Evolutionary conservation across 2,113 vertebrate species (phyloP).

Genomic region (Phodopus roborovskii): DNA sequence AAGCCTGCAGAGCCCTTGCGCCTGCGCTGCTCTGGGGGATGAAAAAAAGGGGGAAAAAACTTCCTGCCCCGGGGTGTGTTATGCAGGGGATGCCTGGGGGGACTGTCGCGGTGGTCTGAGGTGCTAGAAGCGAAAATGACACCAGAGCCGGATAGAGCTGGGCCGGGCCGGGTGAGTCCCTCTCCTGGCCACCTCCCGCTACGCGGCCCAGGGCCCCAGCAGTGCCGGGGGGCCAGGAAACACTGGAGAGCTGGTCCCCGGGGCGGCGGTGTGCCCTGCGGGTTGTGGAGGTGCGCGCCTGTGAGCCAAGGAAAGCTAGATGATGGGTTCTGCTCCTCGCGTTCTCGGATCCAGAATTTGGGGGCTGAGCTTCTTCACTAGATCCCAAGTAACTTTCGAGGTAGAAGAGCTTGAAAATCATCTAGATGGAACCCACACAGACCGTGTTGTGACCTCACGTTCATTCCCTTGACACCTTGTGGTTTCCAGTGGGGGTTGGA

Average conservation of each 20-base stretch:
- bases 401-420: constrained; percentile 59
- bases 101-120: background rate
- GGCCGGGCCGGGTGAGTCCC: constrained; percentile 47
- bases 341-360: constrained; percentile 45
- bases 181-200: constrained; percentile 61
- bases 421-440: constrained; percentile 22
- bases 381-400: constrained; percentile 81
- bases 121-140: background rate
- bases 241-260: constrained; percentile 7
- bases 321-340: background rate
- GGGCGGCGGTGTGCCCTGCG: background rate
- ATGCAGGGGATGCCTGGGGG: background rate
- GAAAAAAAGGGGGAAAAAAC: constrained; percentile 61
- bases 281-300: constrained; percentile 25
- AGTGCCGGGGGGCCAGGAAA: constrained; percentile 55
- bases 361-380: constrained; percentile 50
- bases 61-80: constrained; percentile 72
- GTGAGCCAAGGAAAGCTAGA: constrained; percentile 40
- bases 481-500: constrained; percentile 6
- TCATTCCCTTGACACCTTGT: constrained; percentile 23
- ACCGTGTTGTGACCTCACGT: background rate
- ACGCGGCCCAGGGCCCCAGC: constrained; percentile 62
- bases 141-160: background rate
- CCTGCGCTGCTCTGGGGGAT: constrained; percentile 69
- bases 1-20: constrained; percentile 73